A percentile compares a stretch with the other conserved stretches of the same genome.
Conservation (phyloP, 2,113 vertebrate species). For the Amphiprion percula region DNA sequence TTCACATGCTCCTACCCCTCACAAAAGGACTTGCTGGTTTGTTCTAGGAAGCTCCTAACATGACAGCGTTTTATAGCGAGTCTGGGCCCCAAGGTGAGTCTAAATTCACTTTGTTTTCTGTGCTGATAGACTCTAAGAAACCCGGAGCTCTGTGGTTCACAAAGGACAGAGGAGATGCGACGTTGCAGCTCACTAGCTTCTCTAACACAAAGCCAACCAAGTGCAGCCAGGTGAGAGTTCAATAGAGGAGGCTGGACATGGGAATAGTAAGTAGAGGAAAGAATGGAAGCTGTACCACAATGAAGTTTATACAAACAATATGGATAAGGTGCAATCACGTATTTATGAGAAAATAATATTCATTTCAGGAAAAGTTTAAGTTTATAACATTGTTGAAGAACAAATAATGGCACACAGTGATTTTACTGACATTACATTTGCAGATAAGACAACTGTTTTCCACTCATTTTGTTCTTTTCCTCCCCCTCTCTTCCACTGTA, state of each 20-base stretch:
- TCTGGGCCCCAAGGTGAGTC: conserved; percentile 44
- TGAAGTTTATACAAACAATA: background rate
- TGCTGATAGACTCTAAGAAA: conserved; percentile 40
- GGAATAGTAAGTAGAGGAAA: conserved; percentile 10
- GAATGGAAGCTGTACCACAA: background rate
- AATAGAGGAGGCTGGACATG: conserved; percentile 32
- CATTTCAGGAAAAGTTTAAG: background rate
- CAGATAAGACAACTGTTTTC: conserved; percentile 1
- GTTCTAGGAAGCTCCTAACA: conserved; percentile 24
- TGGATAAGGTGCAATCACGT: background rate
- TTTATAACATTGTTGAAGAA: conserved; percentile 1
- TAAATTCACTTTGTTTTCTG: conserved; percentile 37
- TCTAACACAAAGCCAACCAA: conserved; percentile 41
- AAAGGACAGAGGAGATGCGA: conserved; percentile 59
- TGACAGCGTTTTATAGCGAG: conserved; percentile 31
- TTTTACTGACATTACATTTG: background rate
- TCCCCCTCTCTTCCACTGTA: conserved; percentile 3
- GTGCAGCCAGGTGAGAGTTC: conserved; percentile 59
- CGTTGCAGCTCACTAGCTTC: conserved; percentile 50
- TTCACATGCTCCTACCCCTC: background rate
- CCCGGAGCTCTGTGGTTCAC: conserved; percentile 39
- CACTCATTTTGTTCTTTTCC: background rate
- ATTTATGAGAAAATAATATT: background rate
- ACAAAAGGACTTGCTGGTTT: background rate
- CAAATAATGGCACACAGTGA: background rate